Conservation (phyloP, 2,888 invertebrate species). For the Thymelicus acteon region DNA sequence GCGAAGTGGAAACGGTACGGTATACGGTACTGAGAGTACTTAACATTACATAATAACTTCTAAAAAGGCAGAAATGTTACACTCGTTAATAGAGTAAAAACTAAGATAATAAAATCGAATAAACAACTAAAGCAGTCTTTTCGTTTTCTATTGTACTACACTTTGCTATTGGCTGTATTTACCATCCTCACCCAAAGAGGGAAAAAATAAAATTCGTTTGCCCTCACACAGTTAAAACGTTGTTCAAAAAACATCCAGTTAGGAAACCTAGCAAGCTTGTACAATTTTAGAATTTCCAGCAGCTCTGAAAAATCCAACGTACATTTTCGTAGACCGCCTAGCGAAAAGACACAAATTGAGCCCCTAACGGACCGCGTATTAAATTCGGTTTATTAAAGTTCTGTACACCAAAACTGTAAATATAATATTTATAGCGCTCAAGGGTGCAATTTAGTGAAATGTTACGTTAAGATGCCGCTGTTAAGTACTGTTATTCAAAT, state of each 20-base stretch:
- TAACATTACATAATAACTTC: too few species aligned
- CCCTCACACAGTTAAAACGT: constrained; percentile 10
- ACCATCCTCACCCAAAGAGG: not conserved
- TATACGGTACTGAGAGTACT: too few species aligned
- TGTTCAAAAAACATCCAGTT: constrained; percentile 8
- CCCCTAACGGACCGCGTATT: not conserved
- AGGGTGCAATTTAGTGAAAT: too few species aligned
- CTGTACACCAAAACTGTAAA: not conserved
- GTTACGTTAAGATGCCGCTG: too few species aligned
- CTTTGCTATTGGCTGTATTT: not conserved
- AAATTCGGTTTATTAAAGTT: constrained; percentile 1
- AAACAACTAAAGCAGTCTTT: not conserved
- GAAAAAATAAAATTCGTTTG: not conserved
- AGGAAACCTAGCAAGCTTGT: constrained; percentile 8
- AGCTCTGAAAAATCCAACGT: constrained; percentile 1
- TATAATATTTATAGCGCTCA: too few species aligned
- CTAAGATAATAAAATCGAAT: too few species aligned
- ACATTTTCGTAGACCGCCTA: not conserved
- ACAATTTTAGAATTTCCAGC: not conserved
- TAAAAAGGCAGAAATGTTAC: too few species aligned
- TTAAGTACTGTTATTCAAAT: too few species aligned
- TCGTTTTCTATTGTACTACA: not conserved
- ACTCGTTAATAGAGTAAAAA: too few species aligned
- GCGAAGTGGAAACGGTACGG: too few species aligned
- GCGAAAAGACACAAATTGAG: constrained; percentile 12